Evolutionary conservation across 2,888 invertebrate species (phyloP).

Genomic region (Aethes cnicana): DNA sequence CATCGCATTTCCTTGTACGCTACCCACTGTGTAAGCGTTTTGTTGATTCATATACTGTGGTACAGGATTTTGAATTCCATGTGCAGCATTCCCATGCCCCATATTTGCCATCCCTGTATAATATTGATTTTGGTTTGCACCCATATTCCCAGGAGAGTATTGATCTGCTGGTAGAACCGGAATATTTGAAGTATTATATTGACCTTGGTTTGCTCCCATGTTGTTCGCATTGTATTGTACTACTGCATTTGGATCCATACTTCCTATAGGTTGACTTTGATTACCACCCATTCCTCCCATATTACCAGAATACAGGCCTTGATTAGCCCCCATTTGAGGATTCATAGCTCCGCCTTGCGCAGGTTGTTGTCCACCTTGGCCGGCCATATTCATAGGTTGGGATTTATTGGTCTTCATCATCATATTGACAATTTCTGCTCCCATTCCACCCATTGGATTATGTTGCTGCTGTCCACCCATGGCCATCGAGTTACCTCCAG

Average conservation of each 20-base stretch:
- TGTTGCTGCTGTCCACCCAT: constrained; percentile 28
- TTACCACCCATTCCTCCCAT: neutral
- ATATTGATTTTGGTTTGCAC: constrained; percentile 29
- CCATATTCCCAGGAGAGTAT: constrained; percentile 23
- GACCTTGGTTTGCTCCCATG: neutral
- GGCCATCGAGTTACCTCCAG: constrained; percentile 25
- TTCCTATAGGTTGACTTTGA: neutral
- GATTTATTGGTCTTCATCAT: constrained; percentile 45
- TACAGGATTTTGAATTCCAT: constrained; percentile 37
- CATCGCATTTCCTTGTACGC: constrained; percentile 31
- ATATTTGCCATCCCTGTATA: constrained; percentile 26
- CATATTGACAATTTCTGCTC: constrained; percentile 63
- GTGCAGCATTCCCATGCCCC: constrained; percentile 32
- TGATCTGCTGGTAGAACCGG: too few species aligned
- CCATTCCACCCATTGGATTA: constrained; percentile 52
- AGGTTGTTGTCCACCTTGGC: constrained; percentile 31
- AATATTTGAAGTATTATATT: too few species aligned
- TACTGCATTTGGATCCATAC: neutral
- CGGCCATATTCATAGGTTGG: constrained; percentile 33
- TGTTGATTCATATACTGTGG: constrained; percentile 42
- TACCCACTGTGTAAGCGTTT: constrained; percentile 35
- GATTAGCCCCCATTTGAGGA: constrained; percentile 3
- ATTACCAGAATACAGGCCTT: neutral
- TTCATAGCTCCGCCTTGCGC: neutral
- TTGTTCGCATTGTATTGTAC: neutral